Evolutionary conservation across 2,797 vertebrate genomes (phyloP), one percentile per base, ranked within the genome.

Genomic region (Melanotaenia maccullochi): DNA sequence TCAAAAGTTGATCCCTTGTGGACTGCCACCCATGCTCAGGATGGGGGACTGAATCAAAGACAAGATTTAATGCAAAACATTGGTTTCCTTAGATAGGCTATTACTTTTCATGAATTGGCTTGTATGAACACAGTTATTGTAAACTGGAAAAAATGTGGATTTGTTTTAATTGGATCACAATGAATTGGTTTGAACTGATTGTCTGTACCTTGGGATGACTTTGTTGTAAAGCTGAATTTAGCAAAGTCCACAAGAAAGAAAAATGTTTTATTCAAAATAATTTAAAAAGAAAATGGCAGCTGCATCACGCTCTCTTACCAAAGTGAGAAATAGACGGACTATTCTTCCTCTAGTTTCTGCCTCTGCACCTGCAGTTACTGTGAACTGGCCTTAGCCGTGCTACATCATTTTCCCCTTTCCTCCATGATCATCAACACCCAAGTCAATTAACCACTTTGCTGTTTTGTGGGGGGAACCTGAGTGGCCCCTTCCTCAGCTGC

Each of bases 341-440:
- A 18, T n/a, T n/a, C n/a, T 9, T 20, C 44, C n/a, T 47, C 44
- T 47, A 20, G 18, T n/a, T 7, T 20, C 16, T 47, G 7, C 44
- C 6, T 47, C 20, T n/a, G 5, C 44, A 47, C 20, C 6, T 47
- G 66, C 40, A 51, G 68, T 35, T 36, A 30, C 30, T 47, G 54
- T 9, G 44, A 32, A 24, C 28, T 32, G 40, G 22, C 22, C 35
- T 28, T 33, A 54, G 35, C 35, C 33, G 13, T 20, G 22, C 30
- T 58, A 49, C 60, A 56, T 61, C 3, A 51, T 58, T 63, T 67
- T 25, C 35, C 42, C 22, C 47, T 62, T 75, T 68, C 64, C 63
- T 52, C 25, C 35, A 49, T 2, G 1, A 35, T 69, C 49, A 66
- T 75, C 68, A 52, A 70, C 74, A 76, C 62, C 54, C 75, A 51